Conservation (phyloP, 2,888 invertebrate species). For the Nemotelus pantherinus region DNA sequence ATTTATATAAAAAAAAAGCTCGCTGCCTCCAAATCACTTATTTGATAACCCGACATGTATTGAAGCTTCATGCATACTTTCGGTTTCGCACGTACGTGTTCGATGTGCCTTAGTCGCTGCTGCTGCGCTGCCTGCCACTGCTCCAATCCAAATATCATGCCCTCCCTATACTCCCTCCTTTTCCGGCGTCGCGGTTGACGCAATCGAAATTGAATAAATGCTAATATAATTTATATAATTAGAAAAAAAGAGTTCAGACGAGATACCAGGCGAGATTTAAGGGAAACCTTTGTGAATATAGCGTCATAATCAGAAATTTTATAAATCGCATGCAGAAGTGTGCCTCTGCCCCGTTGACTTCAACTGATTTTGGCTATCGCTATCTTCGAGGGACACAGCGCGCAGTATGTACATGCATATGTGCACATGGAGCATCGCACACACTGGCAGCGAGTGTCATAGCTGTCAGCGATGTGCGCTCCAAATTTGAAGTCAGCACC, state of each 20-base stretch:
- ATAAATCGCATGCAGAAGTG: slow-evolving; percentile 23
- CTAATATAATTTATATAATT: background rate
- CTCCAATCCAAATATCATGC: slow-evolving; percentile 24
- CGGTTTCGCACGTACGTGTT: slow-evolving; percentile 32
- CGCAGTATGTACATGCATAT: background rate
- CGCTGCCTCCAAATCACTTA: background rate
- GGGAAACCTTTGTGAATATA: background rate
- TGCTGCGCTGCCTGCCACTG: background rate
- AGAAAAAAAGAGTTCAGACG: background rate
- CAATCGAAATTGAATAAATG: slow-evolving; percentile 1
- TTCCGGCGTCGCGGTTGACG: background rate
- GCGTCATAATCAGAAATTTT: slow-evolving; percentile 9
- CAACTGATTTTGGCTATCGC: background rate
- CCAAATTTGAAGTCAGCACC: slow-evolving; percentile 34
- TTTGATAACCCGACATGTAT: slow-evolving; percentile 17
- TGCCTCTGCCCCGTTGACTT: background rate
- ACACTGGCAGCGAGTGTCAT: slow-evolving; percentile 10
- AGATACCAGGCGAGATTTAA: slow-evolving; percentile 3
- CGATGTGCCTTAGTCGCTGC: background rate
- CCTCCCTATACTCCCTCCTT: slow-evolving; percentile 4
- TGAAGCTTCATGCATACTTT: slow-evolving; percentile 20
- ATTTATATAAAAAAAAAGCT: background rate
- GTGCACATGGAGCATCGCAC: slow-evolving; percentile 8
- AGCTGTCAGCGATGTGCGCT: too few relatives aligned
- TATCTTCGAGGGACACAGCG: background rate